Evolutionary conservation across 2,888 invertebrate genomes (phyloP), one percentile per base, ranked within the genome.

Genomic region (Chrysodeixis includens): DNA sequence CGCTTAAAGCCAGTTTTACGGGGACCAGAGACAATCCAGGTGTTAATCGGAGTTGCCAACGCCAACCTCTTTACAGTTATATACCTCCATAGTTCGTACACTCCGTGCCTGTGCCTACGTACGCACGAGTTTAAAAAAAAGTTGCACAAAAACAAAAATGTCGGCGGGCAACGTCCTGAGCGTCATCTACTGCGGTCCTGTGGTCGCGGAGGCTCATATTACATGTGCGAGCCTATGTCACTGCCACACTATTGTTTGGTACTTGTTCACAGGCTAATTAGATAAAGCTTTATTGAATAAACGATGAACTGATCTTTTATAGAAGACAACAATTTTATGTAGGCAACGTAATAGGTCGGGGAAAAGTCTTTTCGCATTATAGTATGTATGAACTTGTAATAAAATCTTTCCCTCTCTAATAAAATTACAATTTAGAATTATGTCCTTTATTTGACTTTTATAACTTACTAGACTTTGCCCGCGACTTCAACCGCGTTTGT

Each of bases 131-230:
- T 61, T 56, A 54, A 78, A 83, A 82, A 74, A 79, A 77, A 78
- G 64, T 63, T 70, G 69, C 69, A 79, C 62, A 72, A 81, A 80
- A 82, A 81, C 62, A 82, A 89, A 86, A 70, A 86, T 86, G 87
- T 86, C 88, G 78, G 66, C 87, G 91, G 90, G 88, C 92, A 90
- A 90, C 80, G 92, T 79, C 92, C 91, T 83, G 81, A 73, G 85
- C 84, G 84, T 86, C 92, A 92, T 91, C 90, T 91, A 90, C 86
- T 79, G 62, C 72, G 82, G 76, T 78, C 83, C 71, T 87, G 90
- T 88, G 90, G 92, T 87, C 83, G 85, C 84, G 86, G 86, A 86
- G 85, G 86, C 73, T 93, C 89, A 73, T 78, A 84, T 93, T 92
- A 86, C 93, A 88, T 83, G 82, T 79, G 80, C 74, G 26, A 62